Evolutionary conservation across 2,888 invertebrate species (phyloP), one percentile per base, ranked within the genome.

Genomic region (Allacma fusca): DNA sequence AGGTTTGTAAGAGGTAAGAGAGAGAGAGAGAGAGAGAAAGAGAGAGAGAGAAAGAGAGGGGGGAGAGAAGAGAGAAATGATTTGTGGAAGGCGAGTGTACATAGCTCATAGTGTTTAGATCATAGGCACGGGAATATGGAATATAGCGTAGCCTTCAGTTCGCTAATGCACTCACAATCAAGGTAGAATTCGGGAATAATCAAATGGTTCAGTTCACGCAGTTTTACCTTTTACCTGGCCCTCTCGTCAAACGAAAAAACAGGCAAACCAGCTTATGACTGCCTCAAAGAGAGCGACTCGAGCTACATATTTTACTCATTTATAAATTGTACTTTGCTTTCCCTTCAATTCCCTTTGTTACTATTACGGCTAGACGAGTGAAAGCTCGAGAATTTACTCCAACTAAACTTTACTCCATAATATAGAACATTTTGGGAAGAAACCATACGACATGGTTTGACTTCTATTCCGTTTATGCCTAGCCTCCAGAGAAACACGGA

Each of bases 381-480:
- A 23, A 65, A 26, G 28, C 19, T 26, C 24, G 16, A 64, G 64
- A 21, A 16, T 24, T 21, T 2, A 24, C 5, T 28, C 26, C 26
- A 24, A 24, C 64, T 64, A 64, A 9, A 12, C 62, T 65, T 29
- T 65, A 28, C 28, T 29, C 28, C 19, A 21, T n/a, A 29, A 34
- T n/a, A 67, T 21, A 28, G 19, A 29, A 29, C 34, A 16, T 23
- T 62, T 12, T 19, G n/a, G n/a, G n/a, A n/a, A 62, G 62, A 62
- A 62, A 62, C 9, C n/a, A n/a, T 62, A 62, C 62, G 62, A 62
- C 23, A 62, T 26, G 62, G 24, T 24, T 62, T 62, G 62, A 62
- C 62, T 62, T 62, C 62, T 24, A 23, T 24, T n/a, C 24, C 12
- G 24, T 19, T 24, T 19, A 62, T 62, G 64, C 24, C 13, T 64